A percentile compares a stretch with the other conserved stretches of the same genome.
These are phyloP conservation scores for Yasuhikotakia modesta DNA, from an alignment of 2,797 vertebrate genomes.

Conservation along the genomic window DNA sequence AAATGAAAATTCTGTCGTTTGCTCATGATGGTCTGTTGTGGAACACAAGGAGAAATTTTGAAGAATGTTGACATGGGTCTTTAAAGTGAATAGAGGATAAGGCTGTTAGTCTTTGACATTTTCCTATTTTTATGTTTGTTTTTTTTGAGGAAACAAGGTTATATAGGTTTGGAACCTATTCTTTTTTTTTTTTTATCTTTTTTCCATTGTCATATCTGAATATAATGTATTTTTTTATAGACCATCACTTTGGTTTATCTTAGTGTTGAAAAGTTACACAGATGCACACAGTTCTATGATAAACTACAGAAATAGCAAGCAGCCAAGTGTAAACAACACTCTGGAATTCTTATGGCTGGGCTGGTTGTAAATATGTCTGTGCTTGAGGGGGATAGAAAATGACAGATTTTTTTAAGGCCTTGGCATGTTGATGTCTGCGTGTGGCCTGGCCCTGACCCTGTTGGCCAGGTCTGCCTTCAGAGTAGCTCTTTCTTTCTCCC, in stretches of 20 bases:
- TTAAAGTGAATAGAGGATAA: not conserved
- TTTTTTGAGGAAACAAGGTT: not conserved
- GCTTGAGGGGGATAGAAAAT: conserved; percentile 21
- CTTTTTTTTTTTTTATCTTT: no score
- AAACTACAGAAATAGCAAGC: conserved; percentile 7
- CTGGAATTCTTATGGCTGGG: conserved; percentile 20
- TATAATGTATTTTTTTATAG: not conserved
- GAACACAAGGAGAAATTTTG: not conserved
- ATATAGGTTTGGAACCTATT: no score
- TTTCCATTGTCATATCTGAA: no score
- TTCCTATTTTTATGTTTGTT: no score
- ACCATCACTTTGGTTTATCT: not conserved
- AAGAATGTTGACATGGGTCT: not conserved
- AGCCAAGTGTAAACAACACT: not conserved
- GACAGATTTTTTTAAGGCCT: conserved; percentile 28
- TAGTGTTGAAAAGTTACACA: not conserved
- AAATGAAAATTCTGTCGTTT: conserved; percentile 1
- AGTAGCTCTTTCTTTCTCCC: not conserved
- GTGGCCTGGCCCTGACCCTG: conserved; percentile 2
- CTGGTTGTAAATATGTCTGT: conserved; percentile 13
- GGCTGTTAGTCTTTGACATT: not conserved
- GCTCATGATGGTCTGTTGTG: not conserved
- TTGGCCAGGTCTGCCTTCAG: no score
- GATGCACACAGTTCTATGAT: not conserved
- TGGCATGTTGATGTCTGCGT: not conserved